Evolutionary conservation across 1,140 invertebrate genomes (phyloP), one percentile per base, ranked within the genome.

Genomic region (Tetramorium alpestre): DNA sequence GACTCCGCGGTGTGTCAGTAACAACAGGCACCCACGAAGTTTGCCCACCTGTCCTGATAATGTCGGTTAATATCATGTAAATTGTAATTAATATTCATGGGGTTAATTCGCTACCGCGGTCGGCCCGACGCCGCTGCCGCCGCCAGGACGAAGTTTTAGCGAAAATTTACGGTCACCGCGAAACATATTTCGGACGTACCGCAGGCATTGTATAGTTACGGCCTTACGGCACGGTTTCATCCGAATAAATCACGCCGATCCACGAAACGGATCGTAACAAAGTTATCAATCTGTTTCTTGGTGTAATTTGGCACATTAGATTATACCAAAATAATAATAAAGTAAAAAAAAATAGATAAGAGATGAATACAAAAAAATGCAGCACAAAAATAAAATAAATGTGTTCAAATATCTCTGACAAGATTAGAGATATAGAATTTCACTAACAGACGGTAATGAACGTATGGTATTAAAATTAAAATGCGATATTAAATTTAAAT

Each of bases 31-130:
- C 87, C 65, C 91, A 78, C 84, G 84, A 94, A 94, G 87, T 94
- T 94, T 84, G 90, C 91, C 89, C 92, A 91, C 89, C 92, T 92
- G 93, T 94, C 92, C 91, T 92, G 94, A 95, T 94, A 94, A 94
- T 94, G 93, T 94, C 92, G 92, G 92, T 94, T 94, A 94, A 95
- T 94, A 94, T 94, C 93, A 93, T 93, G 93, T 94, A 94, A 94
- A 95, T 94, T 93, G 92, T 93, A 95, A 95, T 95, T 95, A 95
- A 94, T 94, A 95, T 93, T 94, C 94, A 93, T 93, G 91, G 89
- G 84, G 88, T 93, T 91, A 93, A 91, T 92, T 94, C 89, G 88
- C 86, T 87, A 86, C 75, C 54, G 70, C 76, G 85, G 41, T 78
- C 88, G 85, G 56, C 77, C 65, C 76, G 69, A 77, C 88, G 25